Base-by-base conservation (phyloP, 1,140 invertebrate genomes). In the Papilio polyxenes region DNA sequence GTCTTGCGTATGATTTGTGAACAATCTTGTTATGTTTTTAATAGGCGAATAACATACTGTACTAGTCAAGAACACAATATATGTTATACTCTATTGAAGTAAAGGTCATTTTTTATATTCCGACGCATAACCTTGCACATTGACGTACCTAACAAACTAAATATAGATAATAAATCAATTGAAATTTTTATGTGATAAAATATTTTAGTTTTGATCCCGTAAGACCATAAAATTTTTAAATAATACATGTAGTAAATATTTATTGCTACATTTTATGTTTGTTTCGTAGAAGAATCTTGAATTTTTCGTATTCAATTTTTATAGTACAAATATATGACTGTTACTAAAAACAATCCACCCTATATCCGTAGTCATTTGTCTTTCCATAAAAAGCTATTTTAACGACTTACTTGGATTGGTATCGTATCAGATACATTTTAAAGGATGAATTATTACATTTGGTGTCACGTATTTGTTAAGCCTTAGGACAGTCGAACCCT, bases 101-200 rank as follows among this genome's bases (percentile, higher is more conserved):
- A 8, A 17, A 56, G 53, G 17, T 56, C 53, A 56, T 3, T 65
- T 65, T 65, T 23, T 31, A 37, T 72, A 4, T 72, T 72, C 65
- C 40, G 1, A 72, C 23, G 65, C 65, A 72, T 72, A 72, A 37
- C 65, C 31, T 37, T 37, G 13, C 4, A 15, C 31, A 65, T 15
- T 37, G 31, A 37, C 65, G 65, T 10, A 31, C 23, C 62, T 69
- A 13, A 37, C 13, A 72, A 37, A 72, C 65, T 72, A 72, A 72
- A 72, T 72, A 40, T 37, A 72, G 65, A 72, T 72, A 65, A 65
- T 59, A 62, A 72, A 72, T 72, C 65, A 37, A 72, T 72, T 20
- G 23, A 13, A 72, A 72, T 72, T 65, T 31, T 65, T 65, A 40
- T 37, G 31, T 72, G 56, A 59, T 20, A 59, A 17, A 59, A 59